phyloP scores from a whole-genome alignment of 2,888 invertebrate species.

The Xylota sylvarum region DNA sequence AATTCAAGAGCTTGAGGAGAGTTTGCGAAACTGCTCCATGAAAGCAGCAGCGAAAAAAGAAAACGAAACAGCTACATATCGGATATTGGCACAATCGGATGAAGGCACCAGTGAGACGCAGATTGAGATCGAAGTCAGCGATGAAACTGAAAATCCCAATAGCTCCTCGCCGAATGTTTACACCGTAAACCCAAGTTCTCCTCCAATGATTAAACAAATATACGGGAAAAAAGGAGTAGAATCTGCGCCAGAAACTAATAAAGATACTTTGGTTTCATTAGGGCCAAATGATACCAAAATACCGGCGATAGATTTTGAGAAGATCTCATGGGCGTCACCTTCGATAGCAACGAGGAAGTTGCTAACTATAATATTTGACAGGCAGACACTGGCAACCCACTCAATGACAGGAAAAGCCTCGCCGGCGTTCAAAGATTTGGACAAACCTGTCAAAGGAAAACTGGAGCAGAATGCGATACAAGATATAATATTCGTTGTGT shows the following conservation, averaged over 20 bases:
- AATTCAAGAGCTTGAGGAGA: neutral
- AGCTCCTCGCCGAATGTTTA: conserved; percentile 80
- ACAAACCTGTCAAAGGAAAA: conserved; percentile 82
- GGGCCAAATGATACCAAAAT: conserved; percentile 85
- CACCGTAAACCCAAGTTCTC: conserved; percentile 68
- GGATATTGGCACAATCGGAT: conserved; percentile 79
- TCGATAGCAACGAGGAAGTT: conserved; percentile 87
- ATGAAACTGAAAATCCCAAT: conserved; percentile 79
- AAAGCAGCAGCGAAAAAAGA: neutral
- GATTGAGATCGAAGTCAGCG: conserved; percentile 81
- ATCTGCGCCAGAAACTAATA: conserved; percentile 1
- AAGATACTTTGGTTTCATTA: conserved; percentile 80
- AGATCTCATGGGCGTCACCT: conserved; percentile 86
- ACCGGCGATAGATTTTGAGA: conserved; percentile 84
- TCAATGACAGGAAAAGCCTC: conserved; percentile 88
- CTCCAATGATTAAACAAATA: neutral
- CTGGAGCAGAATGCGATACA: conserved; percentile 86
- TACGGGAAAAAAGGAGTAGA: neutral
- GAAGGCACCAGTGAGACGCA: conserved; percentile 78
- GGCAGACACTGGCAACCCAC: conserved; percentile 87
- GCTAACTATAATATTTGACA: conserved; percentile 86
- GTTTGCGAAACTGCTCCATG: neutral
- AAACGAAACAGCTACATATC: conserved; percentile 79
- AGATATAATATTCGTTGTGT: conserved; percentile 87
- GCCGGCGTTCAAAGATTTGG: conserved; percentile 84